A percentile compares a stretch with the other conserved stretches of the same genome.
Evolutionary conservation across 2,797 vertebrate genomes (phyloP).

Genomic region (Pagetopsis macropterus): DNA sequence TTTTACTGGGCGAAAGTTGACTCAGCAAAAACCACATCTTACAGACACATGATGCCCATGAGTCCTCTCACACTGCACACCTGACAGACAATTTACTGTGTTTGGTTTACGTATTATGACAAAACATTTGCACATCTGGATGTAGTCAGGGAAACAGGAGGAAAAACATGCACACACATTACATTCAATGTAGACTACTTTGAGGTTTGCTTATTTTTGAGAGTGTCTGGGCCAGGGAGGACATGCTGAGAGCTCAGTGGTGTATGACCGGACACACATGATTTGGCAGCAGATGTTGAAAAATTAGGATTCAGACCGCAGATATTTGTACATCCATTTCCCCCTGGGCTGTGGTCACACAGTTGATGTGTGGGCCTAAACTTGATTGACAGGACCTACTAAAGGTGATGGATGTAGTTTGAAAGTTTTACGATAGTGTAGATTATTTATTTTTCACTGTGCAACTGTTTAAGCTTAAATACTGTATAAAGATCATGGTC

Average conservation of each 20-base stretch:
- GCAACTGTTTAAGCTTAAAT: neutral
- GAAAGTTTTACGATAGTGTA: neutral
- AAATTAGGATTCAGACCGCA: neutral
- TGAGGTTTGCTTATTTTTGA: constrained; percentile 67
- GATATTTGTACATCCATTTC: constrained; percentile 11
- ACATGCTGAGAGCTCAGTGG: constrained; percentile 50
- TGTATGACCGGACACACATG: constrained; percentile 45
- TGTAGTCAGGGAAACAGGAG: constrained; percentile 51
- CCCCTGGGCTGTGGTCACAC: neutral
- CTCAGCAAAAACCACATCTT: constrained; percentile 42
- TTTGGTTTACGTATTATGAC: constrained; percentile 46
- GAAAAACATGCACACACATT: constrained; percentile 25
- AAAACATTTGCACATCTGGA: constrained; percentile 69
- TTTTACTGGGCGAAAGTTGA: constrained; percentile 15
- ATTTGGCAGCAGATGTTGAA: constrained; percentile 59
- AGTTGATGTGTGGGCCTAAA: neutral
- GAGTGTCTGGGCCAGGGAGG: constrained; percentile 52
- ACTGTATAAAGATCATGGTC: no score
- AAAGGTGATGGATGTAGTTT: neutral
- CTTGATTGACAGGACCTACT: constrained; percentile 9
- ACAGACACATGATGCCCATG: constrained; percentile 24
- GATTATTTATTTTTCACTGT: neutral
- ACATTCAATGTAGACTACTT: constrained; percentile 28
- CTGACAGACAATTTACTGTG: constrained; percentile 52
- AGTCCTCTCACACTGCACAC: constrained; percentile 30